Percentiles rank a stretch among this genome's conserved stretches.
Conservation (phyloP, 2,113 vertebrate genomes). For the Anguilla japonica region DNA sequence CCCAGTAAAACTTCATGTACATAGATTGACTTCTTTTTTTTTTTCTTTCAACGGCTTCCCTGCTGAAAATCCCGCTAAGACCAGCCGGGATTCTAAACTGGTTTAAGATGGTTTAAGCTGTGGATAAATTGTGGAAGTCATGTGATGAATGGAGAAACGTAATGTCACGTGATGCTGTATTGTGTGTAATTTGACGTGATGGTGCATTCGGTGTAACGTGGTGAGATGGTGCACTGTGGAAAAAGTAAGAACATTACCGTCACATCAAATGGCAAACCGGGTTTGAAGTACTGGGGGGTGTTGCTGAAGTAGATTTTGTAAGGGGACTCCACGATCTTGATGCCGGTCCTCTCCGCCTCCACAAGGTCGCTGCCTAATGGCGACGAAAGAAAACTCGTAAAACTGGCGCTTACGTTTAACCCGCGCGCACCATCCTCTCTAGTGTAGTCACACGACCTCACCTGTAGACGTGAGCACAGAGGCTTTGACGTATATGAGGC, state of each 20-base stretch:
- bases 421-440: no score
- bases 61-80: no score
- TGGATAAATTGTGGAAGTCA: no score
- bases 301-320: slow-evolving; percentile 81
- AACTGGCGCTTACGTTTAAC: background rate
- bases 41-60: no score
- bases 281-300: slow-evolving; percentile 81
- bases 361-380: slow-evolving; percentile 86
- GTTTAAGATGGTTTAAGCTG: no score
- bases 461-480: slow-evolving; percentile 70
- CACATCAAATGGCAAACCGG: slow-evolving; percentile 77
- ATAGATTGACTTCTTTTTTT: no score
- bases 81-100: no score
- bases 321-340: slow-evolving; percentile 79
- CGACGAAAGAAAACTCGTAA: background rate
- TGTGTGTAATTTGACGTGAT: no score
- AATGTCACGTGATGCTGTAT: no score
- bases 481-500: slow-evolving; percentile 67
- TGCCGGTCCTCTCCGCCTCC: slow-evolving; percentile 70
- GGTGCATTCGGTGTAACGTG: background rate
- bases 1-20: no score
- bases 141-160: no score
- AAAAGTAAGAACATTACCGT: slow-evolving; percentile 50
- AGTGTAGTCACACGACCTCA: slow-evolving; percentile 31
- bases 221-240: background rate